A percentile compares a stretch with the other conserved stretches of the same genome.
Conservation (phyloP, 2,888 invertebrate species). For the Glyphotaelius pellucidus region DNA sequence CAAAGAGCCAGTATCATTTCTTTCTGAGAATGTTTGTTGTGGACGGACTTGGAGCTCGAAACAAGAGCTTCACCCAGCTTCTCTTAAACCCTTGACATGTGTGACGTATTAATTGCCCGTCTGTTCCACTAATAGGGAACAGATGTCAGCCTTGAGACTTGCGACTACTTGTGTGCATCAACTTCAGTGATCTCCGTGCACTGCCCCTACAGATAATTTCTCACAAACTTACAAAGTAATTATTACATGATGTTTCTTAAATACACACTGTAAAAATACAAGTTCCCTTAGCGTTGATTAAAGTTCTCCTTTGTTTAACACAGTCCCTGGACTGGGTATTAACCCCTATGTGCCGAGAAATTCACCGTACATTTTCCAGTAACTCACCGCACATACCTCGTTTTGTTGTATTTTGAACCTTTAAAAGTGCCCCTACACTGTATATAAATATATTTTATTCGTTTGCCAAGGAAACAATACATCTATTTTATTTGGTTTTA, state of each 20-base stretch:
- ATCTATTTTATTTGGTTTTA: no score
- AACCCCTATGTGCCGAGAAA: background rate
- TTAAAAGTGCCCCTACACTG: no score
- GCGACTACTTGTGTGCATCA: background rate
- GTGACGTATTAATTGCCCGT: background rate
- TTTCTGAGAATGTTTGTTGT: background rate
- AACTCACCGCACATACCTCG: no score
- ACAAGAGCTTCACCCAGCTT: background rate
- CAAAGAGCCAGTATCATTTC: background rate
- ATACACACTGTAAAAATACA: no score
- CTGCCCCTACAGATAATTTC: background rate
- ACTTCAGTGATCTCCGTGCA: background rate
- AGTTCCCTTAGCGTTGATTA: no score
- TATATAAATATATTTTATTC: no score
- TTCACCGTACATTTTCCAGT: no score
- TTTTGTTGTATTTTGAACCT: no score
- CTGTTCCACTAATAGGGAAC: background rate
- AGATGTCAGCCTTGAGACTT: background rate
- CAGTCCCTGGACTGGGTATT: background rate
- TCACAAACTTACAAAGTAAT: background rate
- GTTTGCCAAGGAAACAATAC: no score
- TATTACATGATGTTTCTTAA: no score
- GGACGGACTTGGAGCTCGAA: background rate
- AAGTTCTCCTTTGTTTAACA: no score
- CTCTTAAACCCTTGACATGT: background rate